phyloP scores from a whole-genome alignment of 1,140 invertebrate genomes.

The Lutraria rhynchaena region DNA sequence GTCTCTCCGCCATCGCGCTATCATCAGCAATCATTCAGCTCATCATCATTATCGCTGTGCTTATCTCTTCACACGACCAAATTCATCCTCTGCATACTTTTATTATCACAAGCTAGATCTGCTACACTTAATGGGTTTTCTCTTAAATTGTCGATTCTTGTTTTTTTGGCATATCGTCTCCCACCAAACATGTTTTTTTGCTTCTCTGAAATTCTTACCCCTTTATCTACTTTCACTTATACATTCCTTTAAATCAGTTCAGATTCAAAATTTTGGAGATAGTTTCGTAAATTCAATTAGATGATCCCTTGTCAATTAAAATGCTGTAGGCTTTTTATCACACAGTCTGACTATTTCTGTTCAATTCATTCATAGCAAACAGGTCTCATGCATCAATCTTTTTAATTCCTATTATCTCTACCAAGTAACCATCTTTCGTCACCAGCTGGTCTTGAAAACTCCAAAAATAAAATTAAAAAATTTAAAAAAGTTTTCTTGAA shows the following conservation, averaged over 20 bases:
- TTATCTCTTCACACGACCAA: slow-evolving; percentile 56
- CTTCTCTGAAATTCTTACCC: neutral
- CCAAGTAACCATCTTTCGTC: too few species aligned
- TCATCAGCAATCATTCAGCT: slow-evolving; percentile 49
- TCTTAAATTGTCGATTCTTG: slow-evolving; percentile 26
- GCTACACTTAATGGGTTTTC: slow-evolving; percentile 49
- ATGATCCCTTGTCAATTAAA: too few species aligned
- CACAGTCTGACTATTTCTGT: too few species aligned
- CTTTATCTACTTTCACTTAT: neutral
- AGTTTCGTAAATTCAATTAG: too few species aligned
- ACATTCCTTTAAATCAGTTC: neutral
- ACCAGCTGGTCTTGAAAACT: too few species aligned
- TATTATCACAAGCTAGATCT: slow-evolving; percentile 55
- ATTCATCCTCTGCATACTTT: slow-evolving; percentile 50
- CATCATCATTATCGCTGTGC: slow-evolving; percentile 55
- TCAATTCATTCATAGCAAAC: too few species aligned
- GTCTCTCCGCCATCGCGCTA: slow-evolving; percentile 26
- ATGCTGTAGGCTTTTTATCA: too few species aligned
- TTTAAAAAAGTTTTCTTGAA: too few species aligned
- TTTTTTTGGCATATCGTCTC: slow-evolving; percentile 39
- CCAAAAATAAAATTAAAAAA: too few species aligned
- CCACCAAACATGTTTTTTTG: slow-evolving; percentile 1
- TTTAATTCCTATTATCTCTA: too few species aligned
- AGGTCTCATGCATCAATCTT: too few species aligned
- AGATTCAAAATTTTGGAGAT: too few species aligned